Evolutionary conservation across 1,140 invertebrate species (phyloP).

Genomic region (Sitophilus oryzae): DNA sequence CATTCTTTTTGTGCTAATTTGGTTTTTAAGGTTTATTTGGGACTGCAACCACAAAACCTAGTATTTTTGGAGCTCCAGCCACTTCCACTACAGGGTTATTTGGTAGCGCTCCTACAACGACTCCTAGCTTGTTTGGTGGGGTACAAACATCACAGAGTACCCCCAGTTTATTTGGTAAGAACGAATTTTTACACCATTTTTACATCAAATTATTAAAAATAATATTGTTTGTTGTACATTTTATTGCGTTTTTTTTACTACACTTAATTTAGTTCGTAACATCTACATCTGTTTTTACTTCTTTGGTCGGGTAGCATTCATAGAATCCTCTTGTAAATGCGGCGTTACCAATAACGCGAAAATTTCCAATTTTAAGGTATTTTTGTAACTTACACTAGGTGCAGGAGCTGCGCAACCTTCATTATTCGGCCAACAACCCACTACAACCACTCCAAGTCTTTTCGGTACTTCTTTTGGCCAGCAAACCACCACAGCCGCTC

Average conservation of each 20-base stretch:
- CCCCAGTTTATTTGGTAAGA: conserved; percentile 31
- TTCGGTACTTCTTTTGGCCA: conserved; percentile 37
- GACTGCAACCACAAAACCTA: conserved; percentile 31
- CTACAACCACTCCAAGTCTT: conserved; percentile 34
- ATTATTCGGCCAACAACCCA: conserved; percentile 30
- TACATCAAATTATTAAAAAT: too few relatives aligned
- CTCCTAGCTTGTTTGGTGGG: conserved; percentile 31
- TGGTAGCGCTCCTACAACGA: conserved; percentile 27
- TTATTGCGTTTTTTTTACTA: too few relatives aligned
- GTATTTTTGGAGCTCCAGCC: conserved; percentile 42
- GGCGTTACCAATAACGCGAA: too few relatives aligned
- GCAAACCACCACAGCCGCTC: conserved; percentile 19
- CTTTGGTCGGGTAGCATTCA: too few relatives aligned
- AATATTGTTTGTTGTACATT: too few relatives aligned
- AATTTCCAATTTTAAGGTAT: too few relatives aligned
- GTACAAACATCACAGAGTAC: conserved; percentile 38
- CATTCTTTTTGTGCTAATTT: too few relatives aligned
- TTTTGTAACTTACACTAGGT: conserved; percentile 5
- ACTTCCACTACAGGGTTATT: conserved; percentile 37
- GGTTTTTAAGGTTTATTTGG: conserved; percentile 46
- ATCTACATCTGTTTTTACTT: too few relatives aligned
- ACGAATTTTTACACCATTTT: not conserved
- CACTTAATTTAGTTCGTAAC: too few relatives aligned
- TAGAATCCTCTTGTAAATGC: too few relatives aligned
- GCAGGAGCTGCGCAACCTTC: conserved; percentile 1